Percentiles rank a stretch among this genome's conserved stretches.
These are phyloP conservation scores for Embiotoca jacksoni DNA, from an alignment of 2,113 vertebrate genomes.

Conservation along the genomic window DNA sequence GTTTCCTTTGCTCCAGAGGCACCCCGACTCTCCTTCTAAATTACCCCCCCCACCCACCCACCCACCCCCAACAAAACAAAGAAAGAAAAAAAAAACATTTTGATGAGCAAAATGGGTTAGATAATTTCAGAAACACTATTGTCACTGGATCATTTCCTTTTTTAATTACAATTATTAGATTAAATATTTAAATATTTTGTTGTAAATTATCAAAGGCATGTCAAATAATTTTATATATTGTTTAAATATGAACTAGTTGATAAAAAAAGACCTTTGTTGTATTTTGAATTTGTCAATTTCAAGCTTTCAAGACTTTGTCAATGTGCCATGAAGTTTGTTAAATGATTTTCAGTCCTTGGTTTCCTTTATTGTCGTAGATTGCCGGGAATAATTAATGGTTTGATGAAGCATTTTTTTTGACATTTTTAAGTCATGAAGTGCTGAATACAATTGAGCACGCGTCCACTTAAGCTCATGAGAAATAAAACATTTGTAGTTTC, in stretches of 20 bases:
- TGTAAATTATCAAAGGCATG: conserved; percentile 33
- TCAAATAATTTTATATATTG: conserved; percentile 31
- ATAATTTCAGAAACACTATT: conserved; percentile 32
- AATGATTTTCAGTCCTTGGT: background rate
- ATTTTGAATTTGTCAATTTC: background rate
- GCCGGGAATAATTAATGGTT: conserved; percentile 1
- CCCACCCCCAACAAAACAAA: background rate
- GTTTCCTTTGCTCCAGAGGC: conserved; percentile 68
- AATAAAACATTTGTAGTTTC: too few relatives aligned
- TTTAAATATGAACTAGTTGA: conserved; percentile 13
- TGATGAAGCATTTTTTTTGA: conserved; percentile 1
- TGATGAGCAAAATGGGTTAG: background rate
- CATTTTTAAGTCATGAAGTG: too few relatives aligned
- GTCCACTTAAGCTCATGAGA: too few relatives aligned
- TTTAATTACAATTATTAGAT: background rate
- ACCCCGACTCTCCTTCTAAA: conserved; percentile 18
- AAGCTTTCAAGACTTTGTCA: background rate
- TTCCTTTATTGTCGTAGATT: conserved; percentile 8
- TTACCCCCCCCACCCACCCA: background rate
- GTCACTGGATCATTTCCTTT: conserved; percentile 28
- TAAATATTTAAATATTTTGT: conserved; percentile 2
- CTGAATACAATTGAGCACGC: too few relatives aligned
- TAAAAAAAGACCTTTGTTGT: conserved; percentile 2
- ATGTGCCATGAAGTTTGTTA: background rate
- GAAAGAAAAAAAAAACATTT: conserved; percentile 11